Base-by-base conservation (phyloP, 2,888 invertebrate species). In the Chloroclysta siterata region DNA sequence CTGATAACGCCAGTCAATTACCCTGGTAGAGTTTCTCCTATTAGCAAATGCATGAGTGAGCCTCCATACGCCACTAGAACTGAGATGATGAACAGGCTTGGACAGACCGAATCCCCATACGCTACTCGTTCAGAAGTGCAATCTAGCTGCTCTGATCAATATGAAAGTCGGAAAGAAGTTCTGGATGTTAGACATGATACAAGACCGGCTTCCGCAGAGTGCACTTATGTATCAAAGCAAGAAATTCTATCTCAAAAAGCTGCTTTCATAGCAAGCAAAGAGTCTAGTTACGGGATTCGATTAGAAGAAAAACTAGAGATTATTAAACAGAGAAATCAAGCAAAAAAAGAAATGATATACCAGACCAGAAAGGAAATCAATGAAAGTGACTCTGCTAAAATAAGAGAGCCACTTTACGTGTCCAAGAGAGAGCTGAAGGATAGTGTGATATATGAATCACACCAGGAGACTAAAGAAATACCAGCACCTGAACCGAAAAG, bases 221-320 rank as follows among this genome's bases (percentile, higher is more conserved):
- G 93, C 71, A 88, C 93, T 29, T 93, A 93, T 66, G 93, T 93
- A 10, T 86, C 93, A 0, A 92, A 86, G 76, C 93, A 93, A 78
- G 93, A 93, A 80, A 93, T 93, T 63, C 76, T 93, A 15, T 85
- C 89, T 11, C 93, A 93, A 73, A 93, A 93, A 80, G 93, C 93
- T 13, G 93, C 93, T 15, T 78, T 90, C 50, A 69, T 90, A 36
- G 93, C 93, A n/a, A 90, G 83, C 66, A 90, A 89, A 77, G 92
- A 93, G 68, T 87, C 88, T 0, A 80, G 78, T 41, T 91, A 89
- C 61, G 83, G 86, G 39, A 82, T 82, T 60, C 82, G 85, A 59
- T 74, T 92, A 50, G 93, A 93, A 75, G 93, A 93, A 61, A 93
- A 93, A 71, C 77, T 93, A 42, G 93, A 93, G 81, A 90, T 93